A percentile compares a stretch with the other conserved stretches of the same genome.
Evolutionary conservation across 2,113 vertebrate species (phyloP).

Genomic region (Bubo blakistoni): DNA sequence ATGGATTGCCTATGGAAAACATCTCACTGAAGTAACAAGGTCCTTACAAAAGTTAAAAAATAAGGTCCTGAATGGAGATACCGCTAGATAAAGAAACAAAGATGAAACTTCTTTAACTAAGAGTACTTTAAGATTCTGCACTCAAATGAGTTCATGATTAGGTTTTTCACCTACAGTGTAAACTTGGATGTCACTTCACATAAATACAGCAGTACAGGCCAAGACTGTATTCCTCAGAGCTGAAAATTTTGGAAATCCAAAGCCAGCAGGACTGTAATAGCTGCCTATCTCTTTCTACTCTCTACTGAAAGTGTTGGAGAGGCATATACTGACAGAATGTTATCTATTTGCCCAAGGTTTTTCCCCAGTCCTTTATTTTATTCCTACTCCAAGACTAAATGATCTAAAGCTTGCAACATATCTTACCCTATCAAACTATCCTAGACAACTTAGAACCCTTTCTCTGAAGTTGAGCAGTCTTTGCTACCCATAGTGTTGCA

Average conservation of each 20-base stretch:
- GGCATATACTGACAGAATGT: neutral
- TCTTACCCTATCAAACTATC: neutral
- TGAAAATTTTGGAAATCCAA: neutral
- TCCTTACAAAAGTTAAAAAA: neutral
- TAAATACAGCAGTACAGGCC: neutral
- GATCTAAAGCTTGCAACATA: neutral
- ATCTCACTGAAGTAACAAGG: neutral
- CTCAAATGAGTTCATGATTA: neutral
- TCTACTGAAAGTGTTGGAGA: neutral
- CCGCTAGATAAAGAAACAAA: neutral
- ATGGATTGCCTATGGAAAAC: neutral
- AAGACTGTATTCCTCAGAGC: neutral
- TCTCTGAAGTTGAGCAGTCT: neutral
- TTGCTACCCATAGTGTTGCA: neutral
- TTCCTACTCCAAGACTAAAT: neutral
- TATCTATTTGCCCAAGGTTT: neutral
- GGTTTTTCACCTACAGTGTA: neutral
- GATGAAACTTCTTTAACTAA: neutral
- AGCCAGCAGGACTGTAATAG: neutral
- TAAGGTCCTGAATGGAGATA: neutral
- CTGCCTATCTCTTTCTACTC: neutral
- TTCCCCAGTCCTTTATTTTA: neutral
- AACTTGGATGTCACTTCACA: neutral
- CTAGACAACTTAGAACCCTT: accelerated
- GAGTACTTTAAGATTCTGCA: neutral